Percentiles rank a stretch among this genome's conserved stretches.
Conservation (phyloP, 2,888 invertebrate genomes). For the Spilarctia lutea region DNA sequence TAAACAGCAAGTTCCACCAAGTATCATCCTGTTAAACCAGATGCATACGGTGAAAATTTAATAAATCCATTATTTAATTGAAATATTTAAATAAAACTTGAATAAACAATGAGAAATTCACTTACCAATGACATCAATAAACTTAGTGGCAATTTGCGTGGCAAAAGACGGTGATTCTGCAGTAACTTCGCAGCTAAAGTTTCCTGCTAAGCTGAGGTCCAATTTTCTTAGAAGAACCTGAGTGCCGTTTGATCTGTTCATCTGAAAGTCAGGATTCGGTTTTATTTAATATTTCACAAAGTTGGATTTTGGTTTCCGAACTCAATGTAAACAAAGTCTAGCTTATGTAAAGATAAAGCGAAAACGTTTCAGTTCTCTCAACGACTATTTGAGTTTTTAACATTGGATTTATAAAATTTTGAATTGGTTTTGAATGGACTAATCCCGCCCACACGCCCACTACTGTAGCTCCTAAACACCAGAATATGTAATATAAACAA, state of each 20-base stretch:
- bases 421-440: too few relatives aligned
- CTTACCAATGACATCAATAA: constrained; percentile 93
- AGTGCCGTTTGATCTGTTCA: constrained; percentile 90
- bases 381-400: neutral
- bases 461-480: too few relatives aligned
- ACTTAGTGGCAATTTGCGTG: constrained; percentile 88
- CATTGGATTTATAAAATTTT: neutral
- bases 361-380: neutral
- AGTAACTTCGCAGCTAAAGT: constrained; percentile 93
- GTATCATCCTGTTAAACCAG: too few relatives aligned
- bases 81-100: neutral
- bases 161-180: constrained; percentile 90
- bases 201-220: constrained; percentile 90
- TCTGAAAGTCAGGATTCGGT: constrained; percentile 82
- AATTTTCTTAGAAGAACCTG: constrained; percentile 90
- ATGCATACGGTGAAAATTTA: too few relatives aligned
- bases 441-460: too few relatives aligned
- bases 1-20: too few relatives aligned
- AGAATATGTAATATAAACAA: too few relatives aligned
- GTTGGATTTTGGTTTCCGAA: neutral
- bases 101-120: neutral
- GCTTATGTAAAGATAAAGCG: neutral
- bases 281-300: constrained; percentile 14
- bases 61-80: neutral
- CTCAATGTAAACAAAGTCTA: neutral